These are phyloP conservation scores for Pterophyllum scalare DNA, from an alignment of 2,113 vertebrate species.

Conservation along the genomic window DNA sequence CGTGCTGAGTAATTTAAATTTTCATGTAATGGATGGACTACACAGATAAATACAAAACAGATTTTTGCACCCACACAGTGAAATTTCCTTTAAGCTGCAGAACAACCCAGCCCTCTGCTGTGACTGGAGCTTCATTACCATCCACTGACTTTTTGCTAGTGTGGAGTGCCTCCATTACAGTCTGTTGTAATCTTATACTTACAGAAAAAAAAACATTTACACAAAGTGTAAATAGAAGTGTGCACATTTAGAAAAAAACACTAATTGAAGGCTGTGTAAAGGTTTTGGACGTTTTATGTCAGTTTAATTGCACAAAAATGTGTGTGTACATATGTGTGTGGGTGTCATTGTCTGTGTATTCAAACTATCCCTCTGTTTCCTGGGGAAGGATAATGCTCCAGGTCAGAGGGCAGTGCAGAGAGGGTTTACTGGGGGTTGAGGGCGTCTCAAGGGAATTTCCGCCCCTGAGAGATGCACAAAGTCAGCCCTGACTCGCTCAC, in stretches of 20 bases:
- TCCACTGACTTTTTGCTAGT: conserved; percentile 23
- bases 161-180: neutral
- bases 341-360: neutral
- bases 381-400: conserved; percentile 44
- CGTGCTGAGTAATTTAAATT: neutral
- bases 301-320: conserved; percentile 1
- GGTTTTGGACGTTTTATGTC: neutral
- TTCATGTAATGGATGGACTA: neutral
- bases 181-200: neutral
- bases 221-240: neutral
- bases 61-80: neutral
- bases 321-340: neutral
- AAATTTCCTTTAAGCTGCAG: conserved; percentile 5
- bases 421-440: neutral
- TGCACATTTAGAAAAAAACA: too few species aligned
- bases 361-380: conserved; percentile 43
- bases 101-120: neutral
- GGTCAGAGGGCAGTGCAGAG: conserved; percentile 49
- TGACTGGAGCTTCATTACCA: conserved; percentile 35
- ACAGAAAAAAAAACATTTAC: neutral
- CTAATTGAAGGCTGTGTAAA: neutral
- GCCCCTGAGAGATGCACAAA: conserved; percentile 15
- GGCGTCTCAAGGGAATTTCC: conserved; percentile 57
- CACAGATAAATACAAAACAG: neutral
- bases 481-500: neutral